phyloP scores from a whole-genome alignment of 2,113 vertebrate species.

The Cranoglanis bouderius region DNA sequence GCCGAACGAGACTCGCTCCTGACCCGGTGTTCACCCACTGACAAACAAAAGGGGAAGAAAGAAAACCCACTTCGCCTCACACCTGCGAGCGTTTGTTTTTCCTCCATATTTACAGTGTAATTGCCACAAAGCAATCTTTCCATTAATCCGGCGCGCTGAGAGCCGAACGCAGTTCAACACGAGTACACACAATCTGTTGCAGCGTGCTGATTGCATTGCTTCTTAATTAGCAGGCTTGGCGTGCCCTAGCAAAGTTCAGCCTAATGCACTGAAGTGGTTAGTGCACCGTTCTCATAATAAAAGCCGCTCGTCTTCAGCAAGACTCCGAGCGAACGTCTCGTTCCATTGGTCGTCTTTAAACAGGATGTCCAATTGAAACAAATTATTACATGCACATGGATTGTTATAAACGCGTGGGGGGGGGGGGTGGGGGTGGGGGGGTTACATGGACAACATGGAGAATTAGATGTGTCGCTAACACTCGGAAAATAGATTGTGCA shows the following conservation, averaged over 20 bases:
- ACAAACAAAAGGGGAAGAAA: constrained; percentile 2
- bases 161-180: constrained; percentile 41
- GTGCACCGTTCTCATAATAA: not conserved
- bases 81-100: constrained; percentile 58
- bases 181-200: constrained; percentile 44
- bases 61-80: not conserved
- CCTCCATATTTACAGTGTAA: constrained; percentile 48
- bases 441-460: too few relatives aligned
- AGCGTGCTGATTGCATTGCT: constrained; percentile 48
- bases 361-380: not conserved
- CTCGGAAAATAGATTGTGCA: not conserved
- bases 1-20: not conserved
- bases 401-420: not conserved
- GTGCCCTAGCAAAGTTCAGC: constrained; percentile 25
- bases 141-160: constrained; percentile 54
- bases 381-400: not conserved
- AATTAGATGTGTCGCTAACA: not conserved
- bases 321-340: not conserved
- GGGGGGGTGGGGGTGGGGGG: too few relatives aligned
- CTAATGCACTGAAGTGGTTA: constrained; percentile 22
- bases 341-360: not conserved
- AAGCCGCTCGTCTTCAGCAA: not conserved
- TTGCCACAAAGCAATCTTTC: constrained; percentile 54
- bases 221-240: constrained; percentile 45
- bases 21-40: not conserved